Conservation (phyloP, 2,888 invertebrate species). For the Trachelus troglodyta region DNA sequence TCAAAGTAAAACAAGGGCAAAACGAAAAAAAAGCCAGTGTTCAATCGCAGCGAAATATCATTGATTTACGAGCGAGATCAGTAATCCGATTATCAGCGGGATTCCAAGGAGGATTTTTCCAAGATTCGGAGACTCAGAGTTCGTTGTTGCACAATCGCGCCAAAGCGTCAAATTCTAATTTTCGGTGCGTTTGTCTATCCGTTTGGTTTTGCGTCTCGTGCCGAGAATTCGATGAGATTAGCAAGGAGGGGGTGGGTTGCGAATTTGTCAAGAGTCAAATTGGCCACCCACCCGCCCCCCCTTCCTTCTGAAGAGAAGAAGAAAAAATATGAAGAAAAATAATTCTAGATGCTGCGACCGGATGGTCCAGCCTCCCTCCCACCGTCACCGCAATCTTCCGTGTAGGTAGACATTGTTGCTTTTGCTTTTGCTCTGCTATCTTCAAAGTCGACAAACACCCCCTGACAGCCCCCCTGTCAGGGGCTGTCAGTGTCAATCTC, state of each 20-base stretch:
- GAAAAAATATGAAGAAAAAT: conserved; percentile 5
- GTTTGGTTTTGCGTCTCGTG: conserved; percentile 55
- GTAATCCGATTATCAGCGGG: too few species aligned
- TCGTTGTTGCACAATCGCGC: too few species aligned
- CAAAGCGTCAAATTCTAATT: neutral
- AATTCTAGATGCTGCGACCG: neutral
- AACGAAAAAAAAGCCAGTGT: conserved; percentile 44
- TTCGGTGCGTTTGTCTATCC: conserved; percentile 63
- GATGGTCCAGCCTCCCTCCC: conserved; percentile 11
- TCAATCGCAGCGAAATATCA: conserved; percentile 55
- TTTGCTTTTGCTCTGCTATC: too few species aligned
- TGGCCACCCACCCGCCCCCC: too few species aligned
- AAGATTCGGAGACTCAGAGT: too few species aligned
- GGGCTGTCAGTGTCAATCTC: conserved; percentile 17
- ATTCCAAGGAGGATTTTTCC: too few species aligned
- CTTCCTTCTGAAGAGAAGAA: conserved; percentile 13
- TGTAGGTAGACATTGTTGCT: conserved; percentile 28
- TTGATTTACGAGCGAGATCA: too few species aligned
- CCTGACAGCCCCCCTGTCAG: too few species aligned
- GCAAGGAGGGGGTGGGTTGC: too few species aligned
- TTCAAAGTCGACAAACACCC: too few species aligned
- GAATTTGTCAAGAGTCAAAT: too few species aligned
- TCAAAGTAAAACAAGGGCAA: conserved; percentile 32
- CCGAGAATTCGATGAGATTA: neutral
- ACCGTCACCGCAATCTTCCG: conserved; percentile 41